Evolutionary conservation across 2,113 vertebrate genomes (phyloP).

Genomic region (Pelmatolapia mariae): DNA sequence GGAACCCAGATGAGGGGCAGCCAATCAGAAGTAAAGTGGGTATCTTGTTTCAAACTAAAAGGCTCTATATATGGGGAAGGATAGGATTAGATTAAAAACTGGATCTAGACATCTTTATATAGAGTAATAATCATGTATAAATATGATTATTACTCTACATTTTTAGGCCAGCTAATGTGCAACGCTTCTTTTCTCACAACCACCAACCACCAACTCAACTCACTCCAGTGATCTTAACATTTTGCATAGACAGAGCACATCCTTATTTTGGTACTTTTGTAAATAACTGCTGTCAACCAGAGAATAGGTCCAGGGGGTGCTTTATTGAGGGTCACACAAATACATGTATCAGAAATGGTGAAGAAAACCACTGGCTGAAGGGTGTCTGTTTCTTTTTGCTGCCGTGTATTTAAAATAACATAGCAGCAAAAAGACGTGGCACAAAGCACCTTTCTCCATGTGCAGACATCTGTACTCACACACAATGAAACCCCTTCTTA

Average conservation of each 20-base stretch:
- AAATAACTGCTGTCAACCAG: neutral
- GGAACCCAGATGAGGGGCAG: neutral
- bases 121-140: neutral
- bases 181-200: neutral
- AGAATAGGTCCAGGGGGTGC: neutral
- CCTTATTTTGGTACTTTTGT: neutral
- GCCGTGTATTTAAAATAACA: neutral
- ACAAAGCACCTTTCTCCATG: neutral
- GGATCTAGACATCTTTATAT: neutral
- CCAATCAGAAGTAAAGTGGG: neutral
- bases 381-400: neutral
- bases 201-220: neutral
- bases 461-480: neutral
- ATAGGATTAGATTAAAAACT: neutral
- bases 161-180: neutral
- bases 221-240: neutral
- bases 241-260: neutral
- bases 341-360: neutral
- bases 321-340: neutral
- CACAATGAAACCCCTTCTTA: neutral
- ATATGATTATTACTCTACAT: neutral
- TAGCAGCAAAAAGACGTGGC: neutral
- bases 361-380: neutral
- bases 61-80: neutral
- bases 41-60: neutral